These are phyloP conservation scores for Erpornis zantholeuca DNA, from an alignment of 2,113 vertebrate genomes.

Conservation along the genomic window DNA sequence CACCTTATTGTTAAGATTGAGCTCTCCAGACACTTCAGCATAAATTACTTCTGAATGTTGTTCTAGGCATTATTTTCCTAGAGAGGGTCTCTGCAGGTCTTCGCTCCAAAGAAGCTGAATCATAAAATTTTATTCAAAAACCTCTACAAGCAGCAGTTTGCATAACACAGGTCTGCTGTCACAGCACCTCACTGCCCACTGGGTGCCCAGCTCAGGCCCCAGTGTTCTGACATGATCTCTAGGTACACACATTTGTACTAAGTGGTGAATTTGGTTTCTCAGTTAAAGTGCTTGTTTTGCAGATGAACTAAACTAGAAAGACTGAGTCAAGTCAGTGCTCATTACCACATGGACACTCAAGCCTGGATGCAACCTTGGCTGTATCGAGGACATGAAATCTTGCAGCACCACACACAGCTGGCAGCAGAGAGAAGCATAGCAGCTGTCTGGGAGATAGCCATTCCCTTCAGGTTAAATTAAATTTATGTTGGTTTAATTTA, in stretches of 20 bases:
- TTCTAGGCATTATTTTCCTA: background rate
- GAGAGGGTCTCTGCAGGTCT: background rate
- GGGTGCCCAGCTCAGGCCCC: background rate
- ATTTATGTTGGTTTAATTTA: background rate
- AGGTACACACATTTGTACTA: background rate
- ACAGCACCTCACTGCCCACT: fast-evolving
- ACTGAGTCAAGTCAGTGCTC: background rate
- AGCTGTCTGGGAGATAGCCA: background rate
- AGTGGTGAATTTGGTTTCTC: background rate
- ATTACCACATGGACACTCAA: background rate
- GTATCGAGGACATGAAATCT: background rate
- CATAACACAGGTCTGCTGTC: background rate
- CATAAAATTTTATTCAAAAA: background rate
- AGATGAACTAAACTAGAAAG: background rate
- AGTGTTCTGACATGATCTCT: background rate
- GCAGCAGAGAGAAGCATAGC: background rate
- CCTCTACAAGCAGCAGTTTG: background rate
- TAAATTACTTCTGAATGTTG: background rate
- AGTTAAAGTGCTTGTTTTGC: background rate
- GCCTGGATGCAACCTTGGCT: background rate
- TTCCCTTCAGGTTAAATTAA: background rate
- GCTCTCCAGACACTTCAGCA: background rate
- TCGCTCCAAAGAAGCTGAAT: background rate
- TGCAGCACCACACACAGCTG: background rate
- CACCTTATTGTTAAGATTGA: background rate